Percentiles rank a stretch among this genome's conserved stretches.
Evolutionary conservation across 2,888 invertebrate genomes (phyloP).

Genomic region (Calameuta filiformis): DNA sequence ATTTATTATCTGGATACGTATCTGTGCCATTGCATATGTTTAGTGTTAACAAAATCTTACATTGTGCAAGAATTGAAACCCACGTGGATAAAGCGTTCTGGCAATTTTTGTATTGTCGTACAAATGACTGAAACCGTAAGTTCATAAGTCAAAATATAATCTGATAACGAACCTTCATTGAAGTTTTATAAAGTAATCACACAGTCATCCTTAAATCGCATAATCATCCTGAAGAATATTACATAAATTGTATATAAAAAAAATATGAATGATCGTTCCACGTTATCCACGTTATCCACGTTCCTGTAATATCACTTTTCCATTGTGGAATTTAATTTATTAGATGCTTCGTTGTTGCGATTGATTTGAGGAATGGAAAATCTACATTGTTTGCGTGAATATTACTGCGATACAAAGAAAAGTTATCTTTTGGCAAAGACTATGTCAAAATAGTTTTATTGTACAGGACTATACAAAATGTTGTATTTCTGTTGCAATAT

Average conservation of each 20-base stretch:
- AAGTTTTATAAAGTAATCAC: neutral
- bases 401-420: neutral
- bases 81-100: neutral
- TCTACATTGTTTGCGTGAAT: neutral
- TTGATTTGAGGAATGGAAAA: neutral
- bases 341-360: neutral
- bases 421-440: neutral
- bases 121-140: neutral
- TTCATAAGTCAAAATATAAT: neutral
- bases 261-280: neutral
- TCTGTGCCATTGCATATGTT: neutral
- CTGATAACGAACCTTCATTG: neutral
- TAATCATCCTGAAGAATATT: neutral
- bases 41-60: constrained; percentile 37
- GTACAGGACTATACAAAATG: constrained; percentile 27
- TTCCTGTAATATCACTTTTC: neutral
- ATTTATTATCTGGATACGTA: neutral
- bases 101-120: neutral
- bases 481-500: neutral
- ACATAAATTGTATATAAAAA: neutral
- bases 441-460: constrained; percentile 11
- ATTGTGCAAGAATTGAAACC: constrained; percentile 37
- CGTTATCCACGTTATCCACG: no score
- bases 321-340: neutral
- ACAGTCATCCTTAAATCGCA: neutral